phyloP scores from a whole-genome alignment of 2,888 invertebrate species.

The Parelbella ahira region DNA sequence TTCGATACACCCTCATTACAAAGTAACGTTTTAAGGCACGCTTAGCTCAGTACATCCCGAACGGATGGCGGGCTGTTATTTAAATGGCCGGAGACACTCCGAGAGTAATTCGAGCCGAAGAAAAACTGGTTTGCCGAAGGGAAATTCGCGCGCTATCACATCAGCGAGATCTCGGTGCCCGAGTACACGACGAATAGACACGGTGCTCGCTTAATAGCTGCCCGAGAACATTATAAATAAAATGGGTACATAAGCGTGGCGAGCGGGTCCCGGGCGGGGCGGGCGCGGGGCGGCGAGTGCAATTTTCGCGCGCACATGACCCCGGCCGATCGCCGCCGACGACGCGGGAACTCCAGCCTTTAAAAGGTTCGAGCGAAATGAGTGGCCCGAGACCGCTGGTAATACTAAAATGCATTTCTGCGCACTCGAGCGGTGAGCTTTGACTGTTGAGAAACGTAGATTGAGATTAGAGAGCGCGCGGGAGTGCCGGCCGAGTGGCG shows the following conservation, averaged over 20 bases:
- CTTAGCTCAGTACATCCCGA: slow-evolving; percentile 48
- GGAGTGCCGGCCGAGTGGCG: slow-evolving; percentile 31
- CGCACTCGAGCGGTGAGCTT: slow-evolving; percentile 61
- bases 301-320: slow-evolving; percentile 55
- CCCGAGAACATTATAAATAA: no score
- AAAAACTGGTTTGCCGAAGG: slow-evolving; percentile 53
- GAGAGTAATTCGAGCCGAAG: slow-evolving; percentile 55
- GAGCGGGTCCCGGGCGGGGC: no score
- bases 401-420: slow-evolving; percentile 67
- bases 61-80: slow-evolving; percentile 57
- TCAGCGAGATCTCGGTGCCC: slow-evolving; percentile 35
- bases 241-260: slow-evolving; percentile 44
- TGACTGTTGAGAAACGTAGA: slow-evolving; percentile 55
- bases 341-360: slow-evolving; percentile 37
- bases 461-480: slow-evolving; percentile 46
- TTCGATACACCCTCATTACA: slow-evolving; percentile 50
- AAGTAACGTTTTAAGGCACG: slow-evolving; percentile 52
- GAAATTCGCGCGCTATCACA: slow-evolving; percentile 55
- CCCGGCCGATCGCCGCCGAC: slow-evolving; percentile 35
- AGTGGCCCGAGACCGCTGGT: slow-evolving; percentile 52
- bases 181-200: no score
- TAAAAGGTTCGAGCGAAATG: slow-evolving; percentile 55
- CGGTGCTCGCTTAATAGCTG: no score
- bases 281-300: slow-evolving; percentile 52
- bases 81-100: slow-evolving; percentile 58